Evolutionary conservation across 2,113 vertebrate genomes (phyloP).

Genomic region (Aegithalos caudatus): DNA sequence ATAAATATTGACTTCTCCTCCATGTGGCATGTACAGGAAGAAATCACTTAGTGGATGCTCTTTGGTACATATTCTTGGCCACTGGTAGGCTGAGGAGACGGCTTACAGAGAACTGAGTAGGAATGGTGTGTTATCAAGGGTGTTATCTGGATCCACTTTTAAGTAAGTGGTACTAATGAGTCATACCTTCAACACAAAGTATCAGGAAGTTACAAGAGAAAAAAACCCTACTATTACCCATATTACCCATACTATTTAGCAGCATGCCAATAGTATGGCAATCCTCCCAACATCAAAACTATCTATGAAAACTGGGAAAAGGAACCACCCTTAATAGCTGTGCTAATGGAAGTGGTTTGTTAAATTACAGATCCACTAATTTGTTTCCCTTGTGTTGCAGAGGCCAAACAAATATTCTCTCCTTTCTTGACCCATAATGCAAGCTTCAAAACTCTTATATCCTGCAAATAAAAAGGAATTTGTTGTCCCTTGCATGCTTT

Average conservation of each 20-base stretch:
- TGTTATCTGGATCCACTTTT: not conserved
- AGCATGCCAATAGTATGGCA: not conserved
- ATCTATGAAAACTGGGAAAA: not conserved
- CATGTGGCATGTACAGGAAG: not conserved
- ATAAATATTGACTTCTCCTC: conserved; percentile 55
- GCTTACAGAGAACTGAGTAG: not conserved
- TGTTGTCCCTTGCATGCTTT: not conserved
- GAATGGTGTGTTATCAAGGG: not conserved
- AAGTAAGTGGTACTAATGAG: not conserved
- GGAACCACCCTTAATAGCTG: not conserved
- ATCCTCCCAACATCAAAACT: not conserved
- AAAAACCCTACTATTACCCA: not conserved
- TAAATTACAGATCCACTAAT: not conserved
- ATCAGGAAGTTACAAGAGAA: not conserved
- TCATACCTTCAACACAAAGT: not conserved
- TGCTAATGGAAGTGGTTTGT: not conserved
- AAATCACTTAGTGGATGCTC: conserved; percentile 8
- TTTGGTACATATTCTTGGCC: not conserved
- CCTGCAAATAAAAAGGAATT: not conserved
- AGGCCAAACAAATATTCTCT: not conserved
- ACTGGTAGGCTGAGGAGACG: not conserved
- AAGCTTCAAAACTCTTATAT: not conserved
- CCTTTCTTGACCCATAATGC: not conserved
- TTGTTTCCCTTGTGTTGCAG: not conserved
- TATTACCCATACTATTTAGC: not conserved